Percentiles rank a stretch among this genome's conserved stretches.
Conservation (phyloP, 2,113 vertebrate species). For the Corapipo altera region DNA sequence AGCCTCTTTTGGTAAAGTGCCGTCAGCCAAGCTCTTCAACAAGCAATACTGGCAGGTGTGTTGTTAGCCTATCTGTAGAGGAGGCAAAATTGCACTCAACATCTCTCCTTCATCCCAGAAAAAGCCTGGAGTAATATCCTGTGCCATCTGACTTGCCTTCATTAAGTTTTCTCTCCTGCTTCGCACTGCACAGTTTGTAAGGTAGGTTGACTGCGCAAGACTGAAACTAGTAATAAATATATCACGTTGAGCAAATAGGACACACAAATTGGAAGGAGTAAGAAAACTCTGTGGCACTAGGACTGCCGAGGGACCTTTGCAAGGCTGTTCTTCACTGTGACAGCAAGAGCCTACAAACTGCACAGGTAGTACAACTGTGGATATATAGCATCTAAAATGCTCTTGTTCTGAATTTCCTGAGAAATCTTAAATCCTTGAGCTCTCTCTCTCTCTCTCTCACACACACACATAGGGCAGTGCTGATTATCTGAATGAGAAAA, state of each 20-base stretch:
- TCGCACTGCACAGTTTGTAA: background rate
- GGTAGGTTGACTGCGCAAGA: conserved; percentile 16
- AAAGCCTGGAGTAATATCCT: background rate
- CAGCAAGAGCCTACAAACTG: background rate
- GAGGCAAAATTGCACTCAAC: background rate
- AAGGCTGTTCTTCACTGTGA: conserved; percentile 30
- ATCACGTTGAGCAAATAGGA: conserved; percentile 13
- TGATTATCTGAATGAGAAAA: background rate
- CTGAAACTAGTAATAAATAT: conserved; percentile 35
- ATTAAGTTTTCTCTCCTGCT: conserved; percentile 3
- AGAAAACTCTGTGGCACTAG: background rate
- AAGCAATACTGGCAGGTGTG: background rate
- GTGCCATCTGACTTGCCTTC: background rate
- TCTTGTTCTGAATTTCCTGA: background rate
- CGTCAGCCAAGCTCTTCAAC: background rate
- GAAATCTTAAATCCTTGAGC: background rate
- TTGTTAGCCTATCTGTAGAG: background rate
- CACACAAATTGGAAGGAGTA: background rate
- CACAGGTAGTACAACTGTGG: background rate
- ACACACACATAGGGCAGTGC: background rate
- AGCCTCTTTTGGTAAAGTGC: background rate
- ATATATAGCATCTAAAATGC: background rate
- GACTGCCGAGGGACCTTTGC: background rate
- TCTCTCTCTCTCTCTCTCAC: background rate
- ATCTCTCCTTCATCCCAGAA: background rate